Base-by-base conservation (phyloP, 2,113 vertebrate species). In the Rousettus leschenaultii region DNA sequence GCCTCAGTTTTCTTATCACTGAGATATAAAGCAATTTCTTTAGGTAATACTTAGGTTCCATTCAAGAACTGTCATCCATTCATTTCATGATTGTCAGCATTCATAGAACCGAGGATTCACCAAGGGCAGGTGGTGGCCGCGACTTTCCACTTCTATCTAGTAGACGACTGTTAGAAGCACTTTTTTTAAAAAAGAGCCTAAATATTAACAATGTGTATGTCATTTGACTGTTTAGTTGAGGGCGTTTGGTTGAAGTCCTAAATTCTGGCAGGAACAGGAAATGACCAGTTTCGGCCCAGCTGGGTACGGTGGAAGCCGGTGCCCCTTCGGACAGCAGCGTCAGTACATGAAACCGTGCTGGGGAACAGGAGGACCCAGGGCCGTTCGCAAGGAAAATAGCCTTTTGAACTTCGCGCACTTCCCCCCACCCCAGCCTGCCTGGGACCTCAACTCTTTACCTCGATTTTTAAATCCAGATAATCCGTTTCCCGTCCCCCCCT, bases 321-420 rank as follows among this genome's bases (percentile, higher is more conserved):
- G 55, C 3, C 38, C 12, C 10, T 13, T 3, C 13, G 78, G 70
- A 33, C 33, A 5, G 2, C 15, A 16, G 9, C 22, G 21, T 10
- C 7, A 24, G 6, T 2, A 5, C 0, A 6, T 0, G 45, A n/a
- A 48, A 77, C 3, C 3, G 0, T 10, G 7, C 30, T n/a, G 16
- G 45, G 33, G 48, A 30, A 65, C 10, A 21, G 38, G 43, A 6
- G 15, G 0, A 7, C 48, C 53, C 18, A 19, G 45, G 53, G 38
- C 38, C 45, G 14, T 43, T 65, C 71, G 22, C 35, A 28, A 26
- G 70, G 6, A 24, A 43, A 30, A 35, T 28, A 26, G 13, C 48
- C 63, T 51, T 85, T 57, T 35, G 18, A 89, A 71, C 4, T 48
- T 84, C 9, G 1, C 21, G 7, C 2, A n/a, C 7, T 2, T 71